Evolutionary conservation across 2,113 vertebrate genomes (phyloP), one percentile per base, ranked within the genome.

Genomic region (Cynopterus brachyotis): DNA sequence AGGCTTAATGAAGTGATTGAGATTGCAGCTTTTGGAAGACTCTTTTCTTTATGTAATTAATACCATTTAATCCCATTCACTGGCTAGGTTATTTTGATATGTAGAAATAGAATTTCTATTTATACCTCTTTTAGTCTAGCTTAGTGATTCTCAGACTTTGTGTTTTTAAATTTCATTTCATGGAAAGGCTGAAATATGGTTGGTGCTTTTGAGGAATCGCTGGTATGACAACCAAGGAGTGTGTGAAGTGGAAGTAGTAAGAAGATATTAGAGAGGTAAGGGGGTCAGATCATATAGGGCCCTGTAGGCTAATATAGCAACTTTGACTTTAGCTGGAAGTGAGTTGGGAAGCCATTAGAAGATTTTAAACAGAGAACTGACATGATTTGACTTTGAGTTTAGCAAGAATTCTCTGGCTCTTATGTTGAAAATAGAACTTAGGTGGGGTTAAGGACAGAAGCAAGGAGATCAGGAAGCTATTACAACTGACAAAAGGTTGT

Each of bases 401-500:
- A 83, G 66, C 16, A 72, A 82, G 64, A 78, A 69, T 92, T 80
- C 26, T 84, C 20, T 89, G 42, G 11, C 78, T 72, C 13, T 66
- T 78, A 83, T 22, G 50, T 75, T 82, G n/a, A 89, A 89, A 89
- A 28, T 89, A 95, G 85, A 93, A 53, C 40, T 66, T 89, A 42
- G 35, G 16, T 60, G 13, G 15, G 13, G 26, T 60, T 60, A 83
- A 88, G 26, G 53, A 78, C 53, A 69, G 59, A 53, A 83, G 35
- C 9, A 83, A 32, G 37, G 55, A 83, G 45, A 35, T 50, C 20
- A 26, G 64, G 47, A 84, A 91, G 40, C 37, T 70, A 13, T 50
- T 57, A 57, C 10, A 75, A 24, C 30, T 47, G 40, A n/a, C 24
- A 55, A 70, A 64, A 93, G 60, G 42, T 40, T 24, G 50, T 84